A percentile compares a stretch with the other conserved stretches of the same genome.
phyloP scores from a whole-genome alignment of 2,113 vertebrate species.

The Thymallus thymallus region DNA sequence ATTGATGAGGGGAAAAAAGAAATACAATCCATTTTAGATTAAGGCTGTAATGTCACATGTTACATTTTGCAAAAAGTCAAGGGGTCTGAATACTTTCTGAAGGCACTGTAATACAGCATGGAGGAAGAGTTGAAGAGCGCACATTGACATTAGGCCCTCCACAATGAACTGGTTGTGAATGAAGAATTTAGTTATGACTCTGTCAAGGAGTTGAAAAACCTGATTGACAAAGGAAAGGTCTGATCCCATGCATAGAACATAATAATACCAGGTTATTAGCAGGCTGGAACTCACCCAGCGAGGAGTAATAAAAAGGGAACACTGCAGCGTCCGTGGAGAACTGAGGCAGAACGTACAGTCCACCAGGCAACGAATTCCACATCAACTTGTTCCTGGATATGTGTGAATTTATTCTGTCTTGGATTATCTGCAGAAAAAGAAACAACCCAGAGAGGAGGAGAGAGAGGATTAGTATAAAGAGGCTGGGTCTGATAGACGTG shows the following conservation, averaged over 20 bases:
- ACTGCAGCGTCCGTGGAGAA: slow-evolving; percentile 71
- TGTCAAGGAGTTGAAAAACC: too few species aligned
- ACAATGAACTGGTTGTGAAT: too few species aligned
- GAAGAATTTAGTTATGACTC: too few species aligned
- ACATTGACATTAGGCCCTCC: not conserved
- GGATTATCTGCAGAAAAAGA: slow-evolving; percentile 70
- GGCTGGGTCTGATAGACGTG: not conserved
- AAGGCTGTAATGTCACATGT: too few species aligned
- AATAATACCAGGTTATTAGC: too few species aligned
- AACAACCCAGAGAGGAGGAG: not conserved
- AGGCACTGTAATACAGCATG: not conserved
- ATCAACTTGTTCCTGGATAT: slow-evolving; percentile 72
- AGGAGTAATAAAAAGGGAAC: slow-evolving; percentile 76
- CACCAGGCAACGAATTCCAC: slow-evolving; percentile 77
- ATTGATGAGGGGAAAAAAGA: too few species aligned
- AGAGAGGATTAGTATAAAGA: not conserved
- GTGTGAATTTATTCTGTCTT: slow-evolving; percentile 72
- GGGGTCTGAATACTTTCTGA: too few species aligned
- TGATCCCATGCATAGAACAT: too few species aligned
- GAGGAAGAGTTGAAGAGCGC: not conserved
- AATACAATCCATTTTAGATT: too few species aligned
- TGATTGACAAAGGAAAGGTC: too few species aligned
- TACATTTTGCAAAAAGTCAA: too few species aligned
- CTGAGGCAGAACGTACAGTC: slow-evolving; percentile 74
- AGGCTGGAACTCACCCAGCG: slow-evolving; percentile 53